Evolutionary conservation across 2,888 invertebrate species (phyloP), one percentile per base, ranked within the genome.

Genomic region (Tenthredo livida): DNA sequence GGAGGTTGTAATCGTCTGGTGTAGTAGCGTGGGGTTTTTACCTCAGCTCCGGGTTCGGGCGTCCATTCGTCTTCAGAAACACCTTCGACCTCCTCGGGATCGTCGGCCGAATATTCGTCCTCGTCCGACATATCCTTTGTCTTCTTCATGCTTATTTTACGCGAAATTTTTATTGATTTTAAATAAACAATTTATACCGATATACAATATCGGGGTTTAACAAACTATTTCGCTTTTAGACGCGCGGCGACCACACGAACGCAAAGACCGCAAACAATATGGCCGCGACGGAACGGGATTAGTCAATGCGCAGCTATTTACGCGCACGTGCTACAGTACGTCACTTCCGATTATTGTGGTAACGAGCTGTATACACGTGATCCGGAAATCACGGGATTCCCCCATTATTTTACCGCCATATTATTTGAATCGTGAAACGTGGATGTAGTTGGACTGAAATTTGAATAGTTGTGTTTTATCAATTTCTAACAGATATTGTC

Each of bases 21-120:
- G n/a, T n/a, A n/a, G 37, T 73, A 43, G 29, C 87, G 88, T 88
- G 87, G 87, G 85, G 15, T 67, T 73, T 87, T 89, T 87, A 93
- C 93, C 90, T 92, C 93, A 58, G 91, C 89, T 86, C 90, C 91
- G 84, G 91, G 89, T 85, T 90, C 92, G 37, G 93, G 93, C 72
- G 91, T 91, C 93, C 94, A 94, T 78, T 94, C 93, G 86, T 93
- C 93, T 85, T 93, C 94, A n/a, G 93, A 93, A 54, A 90, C 92
- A 87, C 92, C 93, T 89, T 91, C 92, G 65, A 93, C 91, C 88
- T 94, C 94, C 85, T 94, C 94, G 0, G 93, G 94, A 88, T 94
- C 94, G 88, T 94, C 94, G 37, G 91, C 92, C 70, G 92, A 92
- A 87, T 91, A 93, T 84, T 93, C 93, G 88, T 93, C 93, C 88